Evolutionary conservation across 2,113 vertebrate genomes (phyloP), one percentile per base, ranked within the genome.

Genomic region (Hippocampus comes): DNA sequence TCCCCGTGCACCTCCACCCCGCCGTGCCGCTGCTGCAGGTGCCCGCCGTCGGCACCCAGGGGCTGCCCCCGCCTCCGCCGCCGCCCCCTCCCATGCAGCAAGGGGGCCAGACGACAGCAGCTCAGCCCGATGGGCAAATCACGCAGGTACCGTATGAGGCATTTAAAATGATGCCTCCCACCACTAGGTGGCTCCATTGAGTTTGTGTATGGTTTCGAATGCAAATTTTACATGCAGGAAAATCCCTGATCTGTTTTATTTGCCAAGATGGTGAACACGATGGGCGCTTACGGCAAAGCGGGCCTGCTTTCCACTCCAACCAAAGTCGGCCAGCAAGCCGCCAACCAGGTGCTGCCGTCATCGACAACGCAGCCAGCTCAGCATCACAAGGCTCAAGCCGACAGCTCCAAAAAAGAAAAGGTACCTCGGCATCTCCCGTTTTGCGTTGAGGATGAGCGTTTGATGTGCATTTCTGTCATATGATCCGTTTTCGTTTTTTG

Each of bases 361-460:
- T 96, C 95, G 6, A 94, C 93, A 80, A 93, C 92, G 25, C 95
- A 95, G 80, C 49, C 82, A 70, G 88, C 90, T 66, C 78, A 94
- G 78, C 89, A 94, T 74, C 89, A 91, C 81, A 96, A 93, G 91
- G 94, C 94, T 87, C 96, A 93, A 38, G 93, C 95, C 51, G 97
- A 98, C 90, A 96, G 96, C 93, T 97, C 95, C 1, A 98, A 96
- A 90, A 98, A 98, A 83, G 96, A 98, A 88, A 97, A 99, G 95
- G 97, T 93, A 92, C 89, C 27, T 11, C 9, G 2, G 8, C 4
- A n/a, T n/a, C 57, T 8, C 6, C 17, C 14, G 34, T 46, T 46
- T 48, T n/a, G n/a, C 18, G 1, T 61, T 61, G 5, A 8, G 2
- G 4, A 12, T 5, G 30, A 25, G 1, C 18, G 18, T 30, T 30